Percentiles rank a stretch among this genome's conserved stretches.
These are phyloP conservation scores for Thamnophis elegans DNA, from an alignment of 2,797 vertebrate species.

Conservation along the genomic window DNA sequence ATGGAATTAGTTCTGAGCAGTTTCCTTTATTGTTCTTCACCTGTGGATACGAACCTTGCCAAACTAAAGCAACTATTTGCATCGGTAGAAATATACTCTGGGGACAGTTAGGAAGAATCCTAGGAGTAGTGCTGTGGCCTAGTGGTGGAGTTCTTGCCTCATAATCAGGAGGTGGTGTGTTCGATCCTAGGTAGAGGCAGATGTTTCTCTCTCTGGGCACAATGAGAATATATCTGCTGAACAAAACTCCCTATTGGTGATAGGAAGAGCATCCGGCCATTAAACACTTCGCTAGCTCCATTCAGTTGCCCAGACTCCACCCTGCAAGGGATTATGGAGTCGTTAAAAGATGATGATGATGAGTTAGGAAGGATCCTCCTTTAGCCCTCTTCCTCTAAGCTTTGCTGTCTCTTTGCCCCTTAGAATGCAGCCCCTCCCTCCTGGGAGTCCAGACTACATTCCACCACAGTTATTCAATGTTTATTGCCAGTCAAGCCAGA, in stretches of 20 bases:
- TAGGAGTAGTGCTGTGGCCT: neutral
- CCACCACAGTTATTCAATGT: neutral
- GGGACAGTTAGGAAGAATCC: neutral
- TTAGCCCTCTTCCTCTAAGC: neutral
- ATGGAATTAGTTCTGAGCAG: neutral
- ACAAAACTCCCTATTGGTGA: too few species aligned
- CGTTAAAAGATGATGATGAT: too few species aligned
- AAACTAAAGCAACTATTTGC: neutral
- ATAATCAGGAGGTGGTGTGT: too few species aligned
- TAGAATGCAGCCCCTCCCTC: neutral
- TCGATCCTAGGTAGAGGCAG: too few species aligned
- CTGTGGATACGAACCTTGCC: neutral
- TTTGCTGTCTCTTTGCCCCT: neutral
- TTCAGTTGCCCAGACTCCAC: too few species aligned
- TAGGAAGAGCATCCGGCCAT: too few species aligned
- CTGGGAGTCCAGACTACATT: neutral
- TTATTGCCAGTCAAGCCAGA: neutral
- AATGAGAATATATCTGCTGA: too few species aligned
- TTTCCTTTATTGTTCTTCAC: neutral
- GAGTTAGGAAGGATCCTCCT: neutral
- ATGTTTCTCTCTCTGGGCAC: too few species aligned
- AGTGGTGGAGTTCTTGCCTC: too few species aligned
- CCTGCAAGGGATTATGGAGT: too few species aligned
- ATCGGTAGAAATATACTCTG: neutral
- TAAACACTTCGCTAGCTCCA: too few species aligned